Evolutionary conservation across 2,888 invertebrate genomes (phyloP).

Genomic region (Selenia dentaria): DNA sequence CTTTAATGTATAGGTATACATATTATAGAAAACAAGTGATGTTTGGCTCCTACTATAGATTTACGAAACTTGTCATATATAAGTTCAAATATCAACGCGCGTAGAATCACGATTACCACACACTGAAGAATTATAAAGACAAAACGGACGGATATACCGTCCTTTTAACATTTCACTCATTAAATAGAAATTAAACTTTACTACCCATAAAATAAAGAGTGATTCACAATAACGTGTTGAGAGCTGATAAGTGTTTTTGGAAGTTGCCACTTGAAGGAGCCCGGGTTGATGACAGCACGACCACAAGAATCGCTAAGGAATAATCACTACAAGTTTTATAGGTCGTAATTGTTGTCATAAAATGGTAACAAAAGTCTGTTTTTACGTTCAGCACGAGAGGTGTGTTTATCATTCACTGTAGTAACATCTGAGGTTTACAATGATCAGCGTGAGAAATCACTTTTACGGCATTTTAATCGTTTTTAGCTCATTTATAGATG

Average conservation of each 20-base stretch:
- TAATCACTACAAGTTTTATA: conserved; percentile 82
- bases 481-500: conserved; percentile 55
- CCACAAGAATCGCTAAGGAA: conserved; percentile 79
- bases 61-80: conserved; percentile 25
- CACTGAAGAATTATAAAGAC: conserved; percentile 54
- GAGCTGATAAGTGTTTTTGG: conserved; percentile 46
- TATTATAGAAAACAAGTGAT: too few relatives aligned
- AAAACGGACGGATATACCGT: conserved; percentile 45
- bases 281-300: conserved; percentile 69
- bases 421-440: conserved; percentile 67
- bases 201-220: conserved; percentile 46
- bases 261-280: conserved; percentile 52
- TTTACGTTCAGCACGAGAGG: conserved; percentile 80
- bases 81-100: conserved; percentile 40
- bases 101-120: conserved; percentile 40
- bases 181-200: conserved; percentile 48
- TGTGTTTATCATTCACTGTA: conserved; percentile 73
- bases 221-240: conserved; percentile 40
- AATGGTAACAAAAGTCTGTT: conserved; percentile 82
- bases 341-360: conserved; percentile 84
- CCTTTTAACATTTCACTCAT: conserved; percentile 29
- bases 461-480: conserved; percentile 76
- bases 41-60: conserved; percentile 2
- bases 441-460: conserved; percentile 72
- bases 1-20: too few relatives aligned